Evolutionary conservation across 2,113 vertebrate genomes (phyloP).

Genomic region (Orycteropus afer): DNA sequence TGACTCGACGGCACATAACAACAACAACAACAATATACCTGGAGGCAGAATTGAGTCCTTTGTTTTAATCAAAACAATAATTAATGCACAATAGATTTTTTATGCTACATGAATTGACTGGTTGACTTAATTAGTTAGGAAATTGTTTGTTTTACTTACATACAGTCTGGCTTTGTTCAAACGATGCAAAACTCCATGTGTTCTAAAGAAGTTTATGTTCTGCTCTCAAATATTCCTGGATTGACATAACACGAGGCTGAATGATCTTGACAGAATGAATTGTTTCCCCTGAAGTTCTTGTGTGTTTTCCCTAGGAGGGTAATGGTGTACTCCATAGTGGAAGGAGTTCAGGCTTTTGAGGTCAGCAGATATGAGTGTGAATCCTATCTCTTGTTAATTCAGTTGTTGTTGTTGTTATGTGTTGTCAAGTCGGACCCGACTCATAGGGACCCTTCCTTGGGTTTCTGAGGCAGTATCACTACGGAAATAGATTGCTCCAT

Average conservation of each 20-base stretch:
- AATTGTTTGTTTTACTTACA: constrained; percentile 42
- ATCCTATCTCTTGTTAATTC: not conserved
- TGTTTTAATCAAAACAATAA: constrained; percentile 65
- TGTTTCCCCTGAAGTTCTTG: not conserved
- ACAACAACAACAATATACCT: too few relatives aligned
- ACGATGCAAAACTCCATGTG: not conserved
- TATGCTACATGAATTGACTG: constrained; percentile 54
- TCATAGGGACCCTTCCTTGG: too few relatives aligned
- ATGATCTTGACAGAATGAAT: not conserved
- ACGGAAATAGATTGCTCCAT: too few relatives aligned
- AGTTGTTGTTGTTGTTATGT: too few relatives aligned
- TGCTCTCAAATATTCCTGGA: constrained; percentile 21
- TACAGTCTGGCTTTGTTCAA: constrained; percentile 19
- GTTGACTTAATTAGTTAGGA: constrained; percentile 55
- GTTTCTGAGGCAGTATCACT: too few relatives aligned
- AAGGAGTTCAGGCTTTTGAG: not conserved
- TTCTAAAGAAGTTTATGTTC: constrained; percentile 7
- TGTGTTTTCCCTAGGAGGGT: not conserved
- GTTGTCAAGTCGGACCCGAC: too few relatives aligned
- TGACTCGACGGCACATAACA: too few relatives aligned
- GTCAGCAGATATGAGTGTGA: not conserved
- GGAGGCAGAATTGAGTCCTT: constrained; percentile 50
- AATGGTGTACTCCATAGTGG: not conserved
- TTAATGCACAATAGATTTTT: constrained; percentile 62
- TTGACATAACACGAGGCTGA: not conserved